Base-by-base conservation (phyloP, 2,888 invertebrate genomes). In the Beris chalybata region DNA sequence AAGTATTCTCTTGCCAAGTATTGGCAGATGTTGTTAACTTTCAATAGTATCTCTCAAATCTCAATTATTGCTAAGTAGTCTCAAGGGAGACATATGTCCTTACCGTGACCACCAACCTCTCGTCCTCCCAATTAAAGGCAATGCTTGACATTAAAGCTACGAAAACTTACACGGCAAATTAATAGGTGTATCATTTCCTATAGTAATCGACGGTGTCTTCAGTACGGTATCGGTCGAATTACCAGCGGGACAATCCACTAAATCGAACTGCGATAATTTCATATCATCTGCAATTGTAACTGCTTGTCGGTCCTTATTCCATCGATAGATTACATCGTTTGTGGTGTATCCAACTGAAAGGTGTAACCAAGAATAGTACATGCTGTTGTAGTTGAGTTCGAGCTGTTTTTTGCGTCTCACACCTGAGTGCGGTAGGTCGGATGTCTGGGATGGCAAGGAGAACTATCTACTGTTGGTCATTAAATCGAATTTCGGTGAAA, bases 181-280 rank as follows among this genome's bases (percentile, higher is more conserved):
- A 63, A 53, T 59, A 13, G 48, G 15, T 32, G 67, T 38, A 43
- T 55, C 52, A 47, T 61, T 64, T 45, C 55, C 48, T 32, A 57
- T 12, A 29, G 29, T 22, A 12, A 57, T 43, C 15, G 56, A 67
- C 53, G 79, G 75, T 70, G 78, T 77, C 73, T 79, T 80, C 70
- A 79, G 76, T 72, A 79, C 74, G 77, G 81, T 76, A 74, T 80
- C 83, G 55, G 89, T 88, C 73, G 87, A 83, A 80, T 89, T 89
- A 67, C 87, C 88, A 38, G 88, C 87, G 43, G 89, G 89, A 72
- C 88, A 88, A 70, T 86, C 88, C 67, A 91, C 87, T 71, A 93
- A 83, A 82, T 91, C 91, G 81, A 92, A 93, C 82, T 92, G 92
- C 53, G 91, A 91, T 75, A 92, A 83, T 80, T 90, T 90, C 87